These are phyloP conservation scores for Chloromyia formosa DNA, from an alignment of 2,888 invertebrate species.

Conservation along the genomic window DNA sequence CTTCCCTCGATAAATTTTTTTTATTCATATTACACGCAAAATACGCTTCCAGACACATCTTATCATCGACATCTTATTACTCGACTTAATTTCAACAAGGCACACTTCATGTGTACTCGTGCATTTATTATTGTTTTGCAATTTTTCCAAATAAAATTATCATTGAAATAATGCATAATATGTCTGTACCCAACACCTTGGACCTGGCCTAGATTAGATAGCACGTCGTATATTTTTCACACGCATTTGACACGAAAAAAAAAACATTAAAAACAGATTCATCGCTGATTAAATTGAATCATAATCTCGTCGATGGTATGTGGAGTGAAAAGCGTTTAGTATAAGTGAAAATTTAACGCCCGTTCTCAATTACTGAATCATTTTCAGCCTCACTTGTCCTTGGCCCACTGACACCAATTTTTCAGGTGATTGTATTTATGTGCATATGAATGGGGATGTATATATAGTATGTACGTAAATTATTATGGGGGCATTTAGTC, in stretches of 20 bases:
- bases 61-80: too few relatives aligned
- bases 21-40: too few relatives aligned
- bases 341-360: conserved; percentile 41
- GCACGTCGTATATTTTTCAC: neutral
- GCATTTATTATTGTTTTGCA: too few relatives aligned
- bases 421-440: conserved; percentile 32
- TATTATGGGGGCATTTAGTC: too few relatives aligned
- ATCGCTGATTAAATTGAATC: neutral
- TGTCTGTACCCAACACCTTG: neutral
- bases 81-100: too few relatives aligned
- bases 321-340: conserved; percentile 33
- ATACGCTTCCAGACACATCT: too few relatives aligned
- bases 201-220: conserved; percentile 1
- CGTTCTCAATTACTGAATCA: conserved; percentile 38
- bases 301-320: neutral
- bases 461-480: too few relatives aligned
- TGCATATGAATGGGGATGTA: neutral
- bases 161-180: neutral
- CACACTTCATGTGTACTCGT: too few relatives aligned
- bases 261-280: neutral
- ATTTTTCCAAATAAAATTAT: neutral
- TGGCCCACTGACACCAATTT: conserved; percentile 46
- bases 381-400: conserved; percentile 42
- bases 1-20: too few relatives aligned
- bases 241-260: conserved; percentile 1